Conservation (phyloP, 2,797 vertebrate genomes). For the Octomys mimax region DNA sequence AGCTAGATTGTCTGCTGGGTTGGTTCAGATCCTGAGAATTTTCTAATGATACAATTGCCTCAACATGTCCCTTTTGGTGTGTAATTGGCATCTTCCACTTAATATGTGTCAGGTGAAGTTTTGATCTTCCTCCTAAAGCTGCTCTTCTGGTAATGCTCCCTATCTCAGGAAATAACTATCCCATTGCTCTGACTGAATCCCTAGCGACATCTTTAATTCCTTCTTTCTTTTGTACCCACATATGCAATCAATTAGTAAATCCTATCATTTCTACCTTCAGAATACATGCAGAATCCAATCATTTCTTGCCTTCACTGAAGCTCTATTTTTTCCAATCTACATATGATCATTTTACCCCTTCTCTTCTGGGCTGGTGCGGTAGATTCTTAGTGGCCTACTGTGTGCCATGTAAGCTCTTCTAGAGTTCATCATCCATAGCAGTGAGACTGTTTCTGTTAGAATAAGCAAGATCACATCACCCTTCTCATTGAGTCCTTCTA, state of each 20-base stretch:
- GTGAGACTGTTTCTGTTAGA: constrained; percentile 2
- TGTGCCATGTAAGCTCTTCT: not conserved
- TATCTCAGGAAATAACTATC: constrained; percentile 14
- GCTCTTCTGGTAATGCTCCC: constrained; percentile 5
- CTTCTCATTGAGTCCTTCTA: constrained; percentile 35
- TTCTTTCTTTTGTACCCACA: not conserved
- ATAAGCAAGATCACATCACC: constrained; percentile 17
- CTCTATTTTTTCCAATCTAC: not conserved
- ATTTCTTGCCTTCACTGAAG: not conserved
- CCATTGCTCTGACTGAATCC: not conserved
- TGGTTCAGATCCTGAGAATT: constrained; percentile 51
- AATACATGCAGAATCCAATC: constrained; percentile 36
- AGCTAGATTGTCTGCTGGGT: not conserved
- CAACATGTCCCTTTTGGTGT: not conserved
- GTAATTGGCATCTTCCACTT: constrained; percentile 23
- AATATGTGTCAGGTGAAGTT: not conserved
- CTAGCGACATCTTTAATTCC: not conserved
- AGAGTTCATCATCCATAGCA: not conserved
- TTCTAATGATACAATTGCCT: constrained; percentile 23
- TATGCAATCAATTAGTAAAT: constrained; percentile 47
- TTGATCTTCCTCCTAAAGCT: constrained; percentile 19
- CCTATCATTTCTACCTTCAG: constrained; percentile 18
- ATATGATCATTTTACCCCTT: constrained; percentile 18
- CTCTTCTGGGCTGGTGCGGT: not conserved
- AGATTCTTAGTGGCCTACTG: not conserved